Evolutionary conservation across 2,797 vertebrate species (phyloP).

Genomic region (Alca torda): DNA sequence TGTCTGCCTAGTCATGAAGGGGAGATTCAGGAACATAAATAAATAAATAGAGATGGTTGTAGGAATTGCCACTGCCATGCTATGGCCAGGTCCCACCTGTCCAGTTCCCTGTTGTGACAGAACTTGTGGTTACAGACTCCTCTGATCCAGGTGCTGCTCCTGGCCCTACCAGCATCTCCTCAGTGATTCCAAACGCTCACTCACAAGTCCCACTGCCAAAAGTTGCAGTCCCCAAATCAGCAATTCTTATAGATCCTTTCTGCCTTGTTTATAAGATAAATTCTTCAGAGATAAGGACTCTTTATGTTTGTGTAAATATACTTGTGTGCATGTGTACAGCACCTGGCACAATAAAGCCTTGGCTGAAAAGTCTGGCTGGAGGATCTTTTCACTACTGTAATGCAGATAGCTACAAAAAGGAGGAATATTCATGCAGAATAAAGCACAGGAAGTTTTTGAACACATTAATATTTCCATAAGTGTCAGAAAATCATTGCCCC

Average conservation of each 20-base stretch:
- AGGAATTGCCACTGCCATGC: not conserved
- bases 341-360: not conserved
- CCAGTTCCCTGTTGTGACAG: not conserved
- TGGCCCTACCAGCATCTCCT: not conserved
- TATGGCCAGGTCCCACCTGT: not conserved
- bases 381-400: not conserved
- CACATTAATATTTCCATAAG: not conserved
- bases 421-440: not conserved
- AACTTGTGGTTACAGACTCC: not conserved
- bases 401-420: not conserved
- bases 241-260: not conserved
- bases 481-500: not conserved
- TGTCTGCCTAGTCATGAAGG: not conserved
- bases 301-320: not conserved
- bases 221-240: not conserved
- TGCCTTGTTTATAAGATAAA: not conserved
- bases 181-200: not conserved
- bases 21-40: not conserved
- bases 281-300: not conserved
- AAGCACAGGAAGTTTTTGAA: not conserved
- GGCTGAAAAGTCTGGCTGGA: not conserved
- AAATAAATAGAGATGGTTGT: not conserved
- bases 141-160: not conserved
- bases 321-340: rapidly evolving
- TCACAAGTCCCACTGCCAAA: not conserved